A percentile compares a stretch with the other conserved stretches of the same genome.
Conservation (phyloP, 2,888 invertebrate species). For the Drosophila siamana region DNA sequence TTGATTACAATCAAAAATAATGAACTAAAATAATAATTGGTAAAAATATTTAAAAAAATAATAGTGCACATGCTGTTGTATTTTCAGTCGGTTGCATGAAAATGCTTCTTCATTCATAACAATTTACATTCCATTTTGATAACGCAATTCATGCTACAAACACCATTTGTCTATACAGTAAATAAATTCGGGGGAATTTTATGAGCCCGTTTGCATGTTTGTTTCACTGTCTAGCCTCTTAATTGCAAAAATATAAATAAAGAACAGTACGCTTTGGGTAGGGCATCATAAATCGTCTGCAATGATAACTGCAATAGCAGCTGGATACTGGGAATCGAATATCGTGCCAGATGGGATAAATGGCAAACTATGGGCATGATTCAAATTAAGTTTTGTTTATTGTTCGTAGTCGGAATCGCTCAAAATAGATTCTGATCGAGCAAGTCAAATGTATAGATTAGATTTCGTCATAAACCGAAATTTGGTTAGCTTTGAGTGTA, state of each 20-base stretch:
- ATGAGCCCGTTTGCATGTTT: background rate
- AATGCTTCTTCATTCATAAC: background rate
- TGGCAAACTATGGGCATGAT: background rate
- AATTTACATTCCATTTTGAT: conserved; percentile 8
- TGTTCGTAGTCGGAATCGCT: background rate
- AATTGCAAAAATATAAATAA: conserved; percentile 18
- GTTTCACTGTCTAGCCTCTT: conserved; percentile 17
- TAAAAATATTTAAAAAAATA: background rate
- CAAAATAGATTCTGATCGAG: background rate
- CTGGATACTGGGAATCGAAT: conserved; percentile 5
- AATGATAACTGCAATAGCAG: conserved; percentile 4
- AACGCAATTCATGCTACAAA: conserved; percentile 9
- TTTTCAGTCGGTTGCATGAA: conserved; percentile 5
- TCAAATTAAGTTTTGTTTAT: conserved; percentile 4
- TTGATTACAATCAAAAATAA: background rate
- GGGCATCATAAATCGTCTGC: background rate
- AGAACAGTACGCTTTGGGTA: background rate
- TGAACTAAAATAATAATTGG: background rate
- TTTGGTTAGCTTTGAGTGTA: background rate
- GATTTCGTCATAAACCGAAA: background rate
- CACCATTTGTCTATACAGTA: background rate
- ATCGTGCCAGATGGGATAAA: background rate
- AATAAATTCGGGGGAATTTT: background rate
- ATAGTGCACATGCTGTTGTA: background rate
- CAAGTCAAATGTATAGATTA: background rate